phyloP scores from a whole-genome alignment of 2,888 invertebrate genomes.

The Folsomia candida region DNA sequence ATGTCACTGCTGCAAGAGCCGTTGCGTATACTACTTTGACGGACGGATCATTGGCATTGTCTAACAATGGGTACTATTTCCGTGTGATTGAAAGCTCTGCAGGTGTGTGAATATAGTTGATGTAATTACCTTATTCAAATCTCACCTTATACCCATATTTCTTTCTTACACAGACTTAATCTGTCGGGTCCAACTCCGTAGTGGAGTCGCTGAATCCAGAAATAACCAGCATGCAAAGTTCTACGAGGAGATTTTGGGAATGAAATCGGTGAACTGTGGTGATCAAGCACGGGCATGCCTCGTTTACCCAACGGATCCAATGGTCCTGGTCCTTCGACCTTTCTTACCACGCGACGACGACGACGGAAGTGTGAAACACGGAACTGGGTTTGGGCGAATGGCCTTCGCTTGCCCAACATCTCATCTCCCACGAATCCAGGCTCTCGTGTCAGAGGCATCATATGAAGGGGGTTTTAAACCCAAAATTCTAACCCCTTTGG shows the following conservation, averaged over 20 bases:
- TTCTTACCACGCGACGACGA: too few relatives aligned
- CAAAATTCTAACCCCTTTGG: slow-evolving; percentile 81
- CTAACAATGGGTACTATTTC: slow-evolving; percentile 28
- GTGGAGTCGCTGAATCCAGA: slow-evolving; percentile 70
- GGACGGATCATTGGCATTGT: not conserved
- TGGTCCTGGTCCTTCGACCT: not conserved
- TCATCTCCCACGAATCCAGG: slow-evolving; percentile 72
- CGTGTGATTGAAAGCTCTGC: slow-evolving; percentile 12
- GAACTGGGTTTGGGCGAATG: slow-evolving; percentile 88
- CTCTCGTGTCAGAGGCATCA: slow-evolving; percentile 59
- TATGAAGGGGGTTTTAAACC: slow-evolving; percentile 62
- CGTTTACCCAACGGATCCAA: not conserved
- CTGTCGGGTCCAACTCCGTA: slow-evolving; percentile 63
- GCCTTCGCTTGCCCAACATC: slow-evolving; percentile 85
- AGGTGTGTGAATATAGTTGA: slow-evolving; percentile 4
- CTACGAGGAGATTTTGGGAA: slow-evolving; percentile 76
- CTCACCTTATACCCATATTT: not conserved
- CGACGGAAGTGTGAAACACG: slow-evolving; percentile 72
- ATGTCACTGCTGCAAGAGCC: slow-evolving; percentile 1
- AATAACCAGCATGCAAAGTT: slow-evolving; percentile 66
- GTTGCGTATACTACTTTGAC: not conserved
- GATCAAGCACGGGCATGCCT: not conserved
- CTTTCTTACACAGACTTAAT: slow-evolving; percentile 20
- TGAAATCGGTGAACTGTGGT: slow-evolving; percentile 67
- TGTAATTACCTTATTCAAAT: not conserved